Base-by-base conservation (phyloP, 2,797 vertebrate species). In the Ctenopoma multispine region DNA sequence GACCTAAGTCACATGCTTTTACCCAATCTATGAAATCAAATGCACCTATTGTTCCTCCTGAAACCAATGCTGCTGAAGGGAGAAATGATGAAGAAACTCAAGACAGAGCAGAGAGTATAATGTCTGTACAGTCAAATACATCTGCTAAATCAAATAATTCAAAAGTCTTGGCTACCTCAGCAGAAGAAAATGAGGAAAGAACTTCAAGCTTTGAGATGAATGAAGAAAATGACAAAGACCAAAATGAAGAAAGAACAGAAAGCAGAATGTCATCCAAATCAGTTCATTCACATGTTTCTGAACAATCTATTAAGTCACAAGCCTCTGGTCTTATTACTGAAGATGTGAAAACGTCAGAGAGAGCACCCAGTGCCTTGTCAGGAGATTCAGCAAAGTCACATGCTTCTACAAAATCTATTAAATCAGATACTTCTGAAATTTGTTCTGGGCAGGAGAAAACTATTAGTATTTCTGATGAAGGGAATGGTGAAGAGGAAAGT, bases 301-400 rank as follows among this genome's bases (percentile, higher is more conserved):
- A 68, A 60, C 66, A 5, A 66, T 83, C 66, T 13, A 24, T 2
- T 0, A 79, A 55, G 20, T 79, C 85, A 46, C 23, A 74, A 41
- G 27, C 31, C n/a, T 69, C 68, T 50, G 53, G 27, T 51, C 31
- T 71, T 44, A 41, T 40, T 14, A n/a, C 20, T 44, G 68, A 71
- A 34, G 63, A 70, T 6, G 31, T 23, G 36, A 77, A 58, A 11
- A 69, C 5, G 51, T 74, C 4, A 18, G 66, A 53, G 4, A 69
- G 66, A 68, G 34, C 63, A 14, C 12, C 20, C 31, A 66, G 47
- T 40, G 75, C 47, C 56, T 41, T 58, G 47, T 88, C 64, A 76
- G 76, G 2, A 10, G 82, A 82, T 79, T 93, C 92, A 27, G 38
- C 53, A 17, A 87, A 79, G 24, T 87, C 80, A 10, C 49, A 51